These are phyloP conservation scores for Emesis furor DNA, from an alignment of 2,888 invertebrate genomes.

Conservation along the genomic window DNA sequence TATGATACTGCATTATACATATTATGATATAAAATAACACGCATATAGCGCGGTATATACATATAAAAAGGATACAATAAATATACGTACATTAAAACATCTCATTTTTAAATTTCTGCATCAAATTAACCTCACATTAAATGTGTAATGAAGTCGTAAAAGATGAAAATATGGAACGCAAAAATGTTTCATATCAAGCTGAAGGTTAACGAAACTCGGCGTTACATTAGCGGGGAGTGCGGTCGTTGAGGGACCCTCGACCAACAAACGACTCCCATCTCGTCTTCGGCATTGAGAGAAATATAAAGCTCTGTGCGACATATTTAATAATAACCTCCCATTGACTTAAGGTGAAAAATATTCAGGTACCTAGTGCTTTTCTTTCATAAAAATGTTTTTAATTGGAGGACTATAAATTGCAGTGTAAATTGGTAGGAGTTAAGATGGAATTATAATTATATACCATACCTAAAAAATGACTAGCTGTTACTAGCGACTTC, in stretches of 20 bases:
- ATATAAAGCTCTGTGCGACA: constrained; percentile 35
- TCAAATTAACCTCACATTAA: constrained; percentile 8
- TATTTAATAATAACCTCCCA: constrained; percentile 28
- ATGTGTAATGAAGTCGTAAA: constrained; percentile 10
- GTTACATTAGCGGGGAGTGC: constrained; percentile 36
- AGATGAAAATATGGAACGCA: constrained; percentile 17
- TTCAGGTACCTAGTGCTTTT: no score
- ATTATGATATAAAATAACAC: no score
- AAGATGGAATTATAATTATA: no score
- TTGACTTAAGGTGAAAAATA: not conserved
- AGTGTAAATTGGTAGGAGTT: no score
- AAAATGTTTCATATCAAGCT: constrained; percentile 20
- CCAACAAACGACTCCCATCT: constrained; percentile 35
- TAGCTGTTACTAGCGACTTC: no score
- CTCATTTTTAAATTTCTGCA: not conserved
- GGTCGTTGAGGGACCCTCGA: constrained; percentile 35
- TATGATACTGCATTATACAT: no score
- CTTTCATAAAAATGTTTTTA: no score
- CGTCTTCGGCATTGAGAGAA: constrained; percentile 4
- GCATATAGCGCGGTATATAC: no score
- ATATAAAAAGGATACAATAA: no score
- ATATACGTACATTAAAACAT: not conserved
- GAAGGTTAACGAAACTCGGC: constrained; percentile 15
- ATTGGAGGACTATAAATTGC: no score
- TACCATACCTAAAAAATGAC: no score